Percentiles rank a stretch among this genome's conserved stretches.
phyloP scores from a whole-genome alignment of 2,113 vertebrate genomes.

The Tenrec ecaudatus region DNA sequence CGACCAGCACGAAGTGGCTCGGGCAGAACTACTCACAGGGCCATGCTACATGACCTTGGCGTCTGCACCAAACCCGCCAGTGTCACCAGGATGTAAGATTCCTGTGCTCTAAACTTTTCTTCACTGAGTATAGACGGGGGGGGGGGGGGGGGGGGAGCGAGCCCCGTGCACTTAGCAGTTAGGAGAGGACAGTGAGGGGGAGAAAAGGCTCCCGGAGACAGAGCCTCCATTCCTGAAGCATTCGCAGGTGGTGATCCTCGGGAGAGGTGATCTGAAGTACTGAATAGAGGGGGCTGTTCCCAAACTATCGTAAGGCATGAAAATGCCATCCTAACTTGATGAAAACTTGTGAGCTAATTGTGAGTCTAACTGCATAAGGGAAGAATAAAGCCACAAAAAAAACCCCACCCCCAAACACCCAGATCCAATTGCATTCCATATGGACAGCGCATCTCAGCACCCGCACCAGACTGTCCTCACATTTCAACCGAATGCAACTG shows the following conservation, averaged over 20 bases:
- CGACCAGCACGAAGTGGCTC: rapidly evolving
- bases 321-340: not conserved
- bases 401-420: not conserved
- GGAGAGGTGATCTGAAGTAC: not conserved
- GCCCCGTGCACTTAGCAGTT: not conserved
- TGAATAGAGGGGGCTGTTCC: not conserved
- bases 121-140: not conserved
- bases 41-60: rapidly evolving
- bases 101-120: not conserved
- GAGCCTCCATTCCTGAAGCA: not conserved
- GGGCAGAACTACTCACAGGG: rapidly evolving
- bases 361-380: not conserved
- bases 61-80: rapidly evolving
- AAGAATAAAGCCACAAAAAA: no score
- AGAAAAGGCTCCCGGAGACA: not conserved
- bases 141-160: not conserved
- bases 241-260: not conserved
- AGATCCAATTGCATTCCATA: not conserved
- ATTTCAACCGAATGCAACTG: not conserved
- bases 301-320: not conserved
- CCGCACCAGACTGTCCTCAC: no score
- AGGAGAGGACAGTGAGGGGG: not conserved
- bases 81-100: rapidly evolving
- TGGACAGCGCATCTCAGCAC: not conserved
- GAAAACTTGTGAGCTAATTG: not conserved